Percentiles rank a stretch among this genome's conserved stretches.
These are phyloP conservation scores for Netelia inedita DNA, from an alignment of 2,888 invertebrate genomes.

Conservation along the genomic window DNA sequence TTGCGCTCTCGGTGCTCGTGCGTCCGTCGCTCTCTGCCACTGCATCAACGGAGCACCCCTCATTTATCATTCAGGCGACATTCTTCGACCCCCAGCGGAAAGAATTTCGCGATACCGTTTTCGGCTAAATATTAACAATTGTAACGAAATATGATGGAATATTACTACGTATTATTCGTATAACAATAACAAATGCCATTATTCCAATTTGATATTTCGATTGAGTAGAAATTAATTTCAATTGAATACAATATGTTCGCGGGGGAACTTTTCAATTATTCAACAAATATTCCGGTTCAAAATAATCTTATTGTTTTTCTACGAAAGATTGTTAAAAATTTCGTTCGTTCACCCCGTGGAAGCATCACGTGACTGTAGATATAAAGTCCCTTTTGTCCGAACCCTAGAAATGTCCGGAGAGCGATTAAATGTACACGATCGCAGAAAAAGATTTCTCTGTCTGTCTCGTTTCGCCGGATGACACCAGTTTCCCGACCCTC, in stretches of 20 bases:
- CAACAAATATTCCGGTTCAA: too few relatives aligned
- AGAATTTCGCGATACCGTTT: neutral
- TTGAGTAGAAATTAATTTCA: too few relatives aligned
- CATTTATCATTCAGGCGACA: conserved; percentile 14
- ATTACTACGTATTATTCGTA: too few relatives aligned
- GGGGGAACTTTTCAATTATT: too few relatives aligned
- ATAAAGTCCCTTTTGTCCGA: conserved; percentile 69
- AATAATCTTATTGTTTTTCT: too few relatives aligned
- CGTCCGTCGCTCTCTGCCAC: conserved; percentile 37
- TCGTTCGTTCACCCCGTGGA: conserved; percentile 13
- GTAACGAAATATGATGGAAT: neutral
- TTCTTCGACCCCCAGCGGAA: conserved; percentile 1
- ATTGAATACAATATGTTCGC: too few relatives aligned
- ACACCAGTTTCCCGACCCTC: conserved; percentile 74
- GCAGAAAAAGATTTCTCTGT: conserved; percentile 69
- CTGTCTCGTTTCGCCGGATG: conserved; percentile 58
- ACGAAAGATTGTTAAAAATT: neutral
- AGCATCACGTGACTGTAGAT: conserved; percentile 8
- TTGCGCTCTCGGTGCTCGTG: conserved; percentile 55
- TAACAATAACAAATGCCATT: too few relatives aligned
- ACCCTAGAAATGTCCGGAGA: conserved; percentile 19
- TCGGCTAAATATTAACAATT: neutral
- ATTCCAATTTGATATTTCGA: too few relatives aligned
- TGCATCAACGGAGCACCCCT: conserved; percentile 50
- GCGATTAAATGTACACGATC: conserved; percentile 71